Evolutionary conservation across 2,888 invertebrate species (phyloP), one percentile per base, ranked within the genome.

Genomic region (Oscheius sp.): DNA sequence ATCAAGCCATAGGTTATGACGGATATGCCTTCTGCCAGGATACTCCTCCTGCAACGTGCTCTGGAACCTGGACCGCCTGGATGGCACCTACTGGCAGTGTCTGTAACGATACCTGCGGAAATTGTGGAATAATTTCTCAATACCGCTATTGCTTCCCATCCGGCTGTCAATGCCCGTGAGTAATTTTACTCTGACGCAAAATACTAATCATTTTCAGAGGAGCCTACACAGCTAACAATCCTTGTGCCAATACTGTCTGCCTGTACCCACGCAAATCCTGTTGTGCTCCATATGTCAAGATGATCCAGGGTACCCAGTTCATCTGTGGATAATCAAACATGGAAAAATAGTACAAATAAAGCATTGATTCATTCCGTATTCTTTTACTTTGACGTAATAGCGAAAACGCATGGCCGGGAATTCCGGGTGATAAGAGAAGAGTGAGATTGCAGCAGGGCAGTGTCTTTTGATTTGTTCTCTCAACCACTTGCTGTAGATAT

Each of bases 51-150:
- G 64, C 61, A 54, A 44, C 38, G 8, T 77, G 77, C 26, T 8
- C 71, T 5, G 77, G 77, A 67, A 72, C 74, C 0, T 77, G 77
- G 77, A 77, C 77, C 0, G 72, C 64, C 41, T 77, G 77, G 77
- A 36, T 57, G 22, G 24, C 26, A 2, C 12, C 32, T 1, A 2
- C 57, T 4, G 67, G 67, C 0, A 44, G 72, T 6, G 38, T 44
- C 33, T 73, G 75, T 9, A 72, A 73, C 30, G 74, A 72, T 36
- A 74, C 72, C 41, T 51, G 51, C 30, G 28, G 77, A 68, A 77
- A 67, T 33, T 77, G 77, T 47, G 77, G 74, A 24, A 6, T 54
- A 1, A 70, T 74, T 5, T 14, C 44, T 8, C 22, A 22, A 24
- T 33, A 56, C 1, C 68, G 77, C 9, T 73, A 67, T 57, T 74